Evolutionary conservation across 2,888 invertebrate species (phyloP).

Genomic region (Agonopterix subpropinquella): DNA sequence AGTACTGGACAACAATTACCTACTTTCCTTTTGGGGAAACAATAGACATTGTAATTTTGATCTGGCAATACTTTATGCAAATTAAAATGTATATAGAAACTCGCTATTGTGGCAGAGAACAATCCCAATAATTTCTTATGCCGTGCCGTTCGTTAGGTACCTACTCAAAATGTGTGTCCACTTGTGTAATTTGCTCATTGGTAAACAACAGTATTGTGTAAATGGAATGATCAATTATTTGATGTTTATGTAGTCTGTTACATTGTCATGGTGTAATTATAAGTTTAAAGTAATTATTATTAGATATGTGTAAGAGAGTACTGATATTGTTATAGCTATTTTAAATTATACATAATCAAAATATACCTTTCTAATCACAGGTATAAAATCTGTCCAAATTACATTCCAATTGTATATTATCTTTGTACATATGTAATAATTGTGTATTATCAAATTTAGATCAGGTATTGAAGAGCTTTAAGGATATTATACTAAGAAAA

Average conservation of each 20-base stretch:
- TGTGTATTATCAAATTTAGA: constrained; percentile 35
- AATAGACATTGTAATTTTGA: too few relatives aligned
- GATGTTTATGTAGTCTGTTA: constrained; percentile 39
- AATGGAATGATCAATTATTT: constrained; percentile 50
- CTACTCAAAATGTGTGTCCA: too few relatives aligned
- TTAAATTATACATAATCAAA: constrained; percentile 44
- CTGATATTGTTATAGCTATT: constrained; percentile 61
- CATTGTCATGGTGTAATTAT: constrained; percentile 4
- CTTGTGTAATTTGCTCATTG: constrained; percentile 38
- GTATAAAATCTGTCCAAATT: constrained; percentile 62
- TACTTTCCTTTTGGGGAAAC: too few relatives aligned
- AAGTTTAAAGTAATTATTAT: constrained; percentile 12
- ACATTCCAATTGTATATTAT: constrained; percentile 65
- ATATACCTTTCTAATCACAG: constrained; percentile 41
- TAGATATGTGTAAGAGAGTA: constrained; percentile 50
- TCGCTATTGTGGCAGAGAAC: too few relatives aligned
- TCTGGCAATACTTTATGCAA: too few relatives aligned
- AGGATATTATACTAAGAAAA: constrained; percentile 52
- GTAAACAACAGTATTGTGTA: constrained; percentile 54
- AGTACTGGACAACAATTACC: too few relatives aligned
- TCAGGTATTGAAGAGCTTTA: constrained; percentile 65
- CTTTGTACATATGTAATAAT: constrained; percentile 51
- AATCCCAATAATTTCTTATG: too few relatives aligned
- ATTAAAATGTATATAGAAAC: too few relatives aligned
- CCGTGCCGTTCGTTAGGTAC: too few relatives aligned